Evolutionary conservation across 2,888 invertebrate species (phyloP), one percentile per base, ranked within the genome.

Genomic region (Drosophila demipolita): DNA sequence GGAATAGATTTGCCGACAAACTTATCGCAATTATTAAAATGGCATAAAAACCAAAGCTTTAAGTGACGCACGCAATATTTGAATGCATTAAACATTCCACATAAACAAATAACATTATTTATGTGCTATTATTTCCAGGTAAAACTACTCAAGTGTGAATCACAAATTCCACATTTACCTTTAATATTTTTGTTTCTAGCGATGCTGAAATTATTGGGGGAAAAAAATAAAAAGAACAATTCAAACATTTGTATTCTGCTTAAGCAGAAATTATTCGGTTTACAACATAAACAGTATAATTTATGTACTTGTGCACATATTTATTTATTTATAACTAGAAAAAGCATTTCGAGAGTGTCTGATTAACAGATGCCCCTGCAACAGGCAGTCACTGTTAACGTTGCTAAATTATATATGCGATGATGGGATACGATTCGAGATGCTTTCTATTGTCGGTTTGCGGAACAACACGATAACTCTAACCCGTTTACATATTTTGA

Each of bases 21-120:
- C 66, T 45, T 53, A 66, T 66, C 45, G 36, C 45, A 33, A 32
- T 45, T 45, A 52, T 45, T 35, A 53, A 45, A 35, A 49, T 66
- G 49, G 12, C 66, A 29, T 23, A 45, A 45, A 33, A n/a, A 32
- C 53, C 58, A 48, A 36, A 48, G 23, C 20, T 57, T 40, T 12
- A 23, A 17, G 9, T 12, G 36, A 33, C 33, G 23, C 53, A 48
- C 48, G 66, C 33, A 45, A 36, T 49, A 38, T 20, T 64, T 33
- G 49, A 8, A 9, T 35, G n/a, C 6, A 48, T 40, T 40, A 40
- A 4, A 40, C n/a, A n/a, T 40, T n/a, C 40, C 12, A 11, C 12
- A 33, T 23, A 29, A 26, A 66, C 26, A 45, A 33, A 64, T 54
- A 35, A 38, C 20, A 54, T 48, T 53, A 66, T 53, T 66, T 15